phyloP scores from a whole-genome alignment of 1,140 invertebrate genomes.

The Epicauta chinensis region DNA sequence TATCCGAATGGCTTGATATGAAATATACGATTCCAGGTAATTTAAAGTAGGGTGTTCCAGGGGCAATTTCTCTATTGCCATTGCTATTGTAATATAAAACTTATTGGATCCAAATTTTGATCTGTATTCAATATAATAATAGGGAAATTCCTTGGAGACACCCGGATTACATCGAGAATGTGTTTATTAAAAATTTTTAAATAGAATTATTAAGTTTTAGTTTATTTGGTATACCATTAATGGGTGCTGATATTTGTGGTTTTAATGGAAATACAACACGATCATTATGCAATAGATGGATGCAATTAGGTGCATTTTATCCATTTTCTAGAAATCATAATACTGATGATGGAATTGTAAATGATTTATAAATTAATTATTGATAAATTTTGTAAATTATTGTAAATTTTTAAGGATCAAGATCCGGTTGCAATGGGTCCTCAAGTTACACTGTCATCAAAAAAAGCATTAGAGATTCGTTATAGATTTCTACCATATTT shows the following conservation, averaged over 20 bases:
- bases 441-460: slow-evolving; percentile 57
- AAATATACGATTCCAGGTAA: slow-evolving; percentile 55
- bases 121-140: no score
- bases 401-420: slow-evolving; percentile 60
- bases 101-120: no score
- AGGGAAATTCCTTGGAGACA: no score
- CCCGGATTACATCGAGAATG: neutral
- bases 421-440: slow-evolving; percentile 69
- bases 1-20: slow-evolving; percentile 64
- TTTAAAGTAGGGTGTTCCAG: no score
- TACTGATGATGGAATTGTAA: slow-evolving; percentile 62
- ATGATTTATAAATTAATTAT: slow-evolving; percentile 21
- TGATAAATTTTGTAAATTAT: slow-evolving; percentile 7
- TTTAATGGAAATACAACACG: slow-evolving; percentile 72
- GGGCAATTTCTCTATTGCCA: no score
- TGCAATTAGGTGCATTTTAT: slow-evolving; percentile 79
- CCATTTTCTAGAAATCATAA: slow-evolving; percentile 86
- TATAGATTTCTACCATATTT: slow-evolving; percentile 76
- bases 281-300: slow-evolving; percentile 71
- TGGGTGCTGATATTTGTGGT: slow-evolving; percentile 88
- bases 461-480: slow-evolving; percentile 56
- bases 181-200: slow-evolving; percentile 18
- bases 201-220: slow-evolving; percentile 70
- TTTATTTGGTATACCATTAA: slow-evolving; percentile 78
- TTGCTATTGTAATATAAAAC: no score